Conservation (phyloP, 2,797 vertebrate genomes). For the Saxicola maurus region DNA sequence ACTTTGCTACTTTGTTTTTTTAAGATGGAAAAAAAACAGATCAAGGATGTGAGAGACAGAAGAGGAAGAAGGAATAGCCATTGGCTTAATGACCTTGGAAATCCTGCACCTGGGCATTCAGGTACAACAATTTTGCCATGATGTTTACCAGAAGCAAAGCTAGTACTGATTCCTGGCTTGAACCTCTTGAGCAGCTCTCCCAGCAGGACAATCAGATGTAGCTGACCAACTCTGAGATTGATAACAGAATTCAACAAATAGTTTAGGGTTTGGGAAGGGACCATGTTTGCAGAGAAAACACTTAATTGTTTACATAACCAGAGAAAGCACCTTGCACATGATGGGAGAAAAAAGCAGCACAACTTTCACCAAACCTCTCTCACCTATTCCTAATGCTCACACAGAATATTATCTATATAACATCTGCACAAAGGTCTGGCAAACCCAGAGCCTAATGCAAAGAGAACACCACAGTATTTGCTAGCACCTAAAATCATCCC, state of each 20-base stretch:
- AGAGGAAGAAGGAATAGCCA: neutral
- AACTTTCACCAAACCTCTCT: neutral
- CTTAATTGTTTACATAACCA: neutral
- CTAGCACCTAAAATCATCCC: neutral
- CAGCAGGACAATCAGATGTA: neutral
- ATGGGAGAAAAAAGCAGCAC: neutral
- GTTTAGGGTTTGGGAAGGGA: neutral
- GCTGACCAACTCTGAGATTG: accelerated
- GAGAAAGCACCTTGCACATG: neutral
- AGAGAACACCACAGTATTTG: neutral
- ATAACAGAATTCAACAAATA: neutral
- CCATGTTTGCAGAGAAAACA: neutral
- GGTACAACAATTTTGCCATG: neutral
- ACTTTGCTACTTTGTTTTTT: constrained; percentile 68
- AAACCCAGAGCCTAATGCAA: neutral
- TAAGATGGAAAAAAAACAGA: neutral
- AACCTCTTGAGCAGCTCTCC: neutral
- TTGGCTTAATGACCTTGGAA: neutral
- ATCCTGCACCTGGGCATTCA: neutral
- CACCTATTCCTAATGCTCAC: neutral
- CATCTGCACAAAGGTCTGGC: neutral
- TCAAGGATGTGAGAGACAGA: neutral
- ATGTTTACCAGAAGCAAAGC: neutral
- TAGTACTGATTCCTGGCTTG: neutral
- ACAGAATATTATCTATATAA: neutral